These are phyloP conservation scores for Tachycineta bicolor DNA, from an alignment of 2,113 vertebrate genomes.

Conservation along the genomic window DNA sequence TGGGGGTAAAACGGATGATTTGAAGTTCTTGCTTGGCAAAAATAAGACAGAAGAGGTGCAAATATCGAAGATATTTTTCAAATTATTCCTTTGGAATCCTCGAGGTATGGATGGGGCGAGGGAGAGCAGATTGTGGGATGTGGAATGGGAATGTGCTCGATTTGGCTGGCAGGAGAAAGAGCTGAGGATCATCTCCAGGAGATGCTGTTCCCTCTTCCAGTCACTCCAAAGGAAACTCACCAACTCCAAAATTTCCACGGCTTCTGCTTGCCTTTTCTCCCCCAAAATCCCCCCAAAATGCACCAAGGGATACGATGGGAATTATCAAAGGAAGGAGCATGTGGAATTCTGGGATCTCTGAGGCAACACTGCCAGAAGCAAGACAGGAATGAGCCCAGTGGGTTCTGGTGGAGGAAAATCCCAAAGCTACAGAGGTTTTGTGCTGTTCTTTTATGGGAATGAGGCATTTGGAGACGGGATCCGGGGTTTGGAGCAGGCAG, in stretches of 20 bases:
- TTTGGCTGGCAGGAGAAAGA: neutral
- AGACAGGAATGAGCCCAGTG: neutral
- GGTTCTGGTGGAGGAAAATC: neutral
- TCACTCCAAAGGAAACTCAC: neutral
- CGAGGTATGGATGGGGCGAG: neutral
- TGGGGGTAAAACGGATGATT: neutral
- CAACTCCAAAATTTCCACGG: neutral
- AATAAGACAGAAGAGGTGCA: neutral
- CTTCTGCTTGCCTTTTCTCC: neutral
- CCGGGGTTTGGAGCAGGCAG: neutral
- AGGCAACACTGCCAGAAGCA: neutral
- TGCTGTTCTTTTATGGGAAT: neutral
- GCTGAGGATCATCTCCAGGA: neutral
- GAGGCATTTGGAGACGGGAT: neutral
- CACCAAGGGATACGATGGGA: neutral
- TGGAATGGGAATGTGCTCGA: neutral
- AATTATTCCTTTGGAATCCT: neutral
- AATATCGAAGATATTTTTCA: neutral
- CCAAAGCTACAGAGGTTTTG: neutral
- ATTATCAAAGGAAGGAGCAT: neutral
- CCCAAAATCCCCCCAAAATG: neutral
- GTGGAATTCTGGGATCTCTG: accelerated
- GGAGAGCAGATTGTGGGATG: accelerated
- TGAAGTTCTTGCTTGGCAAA: neutral
- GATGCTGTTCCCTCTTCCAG: neutral